Base-by-base conservation (phyloP, 2,113 vertebrate genomes). In the Antechinus stuartii region DNA sequence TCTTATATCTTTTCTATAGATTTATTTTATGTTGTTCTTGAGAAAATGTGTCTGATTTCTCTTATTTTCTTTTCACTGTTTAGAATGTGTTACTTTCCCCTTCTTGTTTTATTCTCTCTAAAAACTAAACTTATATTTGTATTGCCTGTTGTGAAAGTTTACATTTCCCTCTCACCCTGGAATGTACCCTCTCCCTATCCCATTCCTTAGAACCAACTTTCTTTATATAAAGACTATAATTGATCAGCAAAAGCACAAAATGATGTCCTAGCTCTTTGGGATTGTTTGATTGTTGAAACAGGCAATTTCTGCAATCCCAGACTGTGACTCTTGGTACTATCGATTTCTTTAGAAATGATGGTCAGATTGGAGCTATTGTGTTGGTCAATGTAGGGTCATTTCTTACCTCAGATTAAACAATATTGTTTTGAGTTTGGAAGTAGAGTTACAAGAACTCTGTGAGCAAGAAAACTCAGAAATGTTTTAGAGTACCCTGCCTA, bases 321-420 rank as follows among this genome's bases (percentile, higher is more conserved):
- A 96, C 91, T 97, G 92, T 93, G 95, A 89, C 90, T 97, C 49
- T 95, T 94, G 93, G 90, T 95, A 14, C 14, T 97, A 95, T 95
- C 61, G 96, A 98, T 97, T 42, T 47, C 23, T 97, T 97, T 96
- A 94, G 68, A 97, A 97, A 94, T 96, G 91, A 95, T 55, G 97
- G 95, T 91, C 96, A 42, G 95, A 54, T 96, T 92, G 90, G 50
- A 96, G 89, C 49, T 97, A 91, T 89, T 94, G 91, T 91, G 84
- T 35, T 96, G 93, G 94, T 96, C 97, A 96, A 52, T 89, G 93
- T 54, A 96, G 92, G 96, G 92, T 91, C 96, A 57, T 94, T 97
- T 96, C 91, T 96, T 96, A 95, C 89, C 94, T 91, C 95, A 94
- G 95, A 96, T 95, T 97, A 96, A 95, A 84, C 94, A 91, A 25